Evolutionary conservation across 2,797 vertebrate genomes (phyloP).

Genomic region (Peromyscus attwateri): DNA sequence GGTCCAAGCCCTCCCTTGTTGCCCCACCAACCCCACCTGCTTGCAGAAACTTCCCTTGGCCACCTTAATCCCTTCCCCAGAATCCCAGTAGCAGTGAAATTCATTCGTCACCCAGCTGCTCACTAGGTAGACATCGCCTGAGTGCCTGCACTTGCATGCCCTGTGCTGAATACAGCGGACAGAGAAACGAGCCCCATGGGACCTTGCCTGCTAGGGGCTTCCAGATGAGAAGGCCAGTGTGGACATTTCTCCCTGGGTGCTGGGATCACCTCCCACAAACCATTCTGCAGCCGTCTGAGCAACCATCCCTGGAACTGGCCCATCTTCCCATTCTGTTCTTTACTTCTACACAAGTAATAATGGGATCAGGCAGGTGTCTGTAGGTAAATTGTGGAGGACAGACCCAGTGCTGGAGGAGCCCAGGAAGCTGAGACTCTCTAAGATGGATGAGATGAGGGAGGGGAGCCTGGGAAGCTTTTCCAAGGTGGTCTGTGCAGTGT

Average conservation of each 20-base stretch:
- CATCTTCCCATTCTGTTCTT: neutral
- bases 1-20: neutral
- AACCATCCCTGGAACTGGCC: neutral
- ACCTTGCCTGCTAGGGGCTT: neutral
- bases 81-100: neutral
- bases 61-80: neutral
- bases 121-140: neutral
- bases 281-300: neutral
- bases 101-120: neutral
- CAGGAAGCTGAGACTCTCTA: neutral
- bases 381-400: neutral
- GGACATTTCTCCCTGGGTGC: neutral
- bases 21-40: neutral
- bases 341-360: neutral
- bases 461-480: neutral
- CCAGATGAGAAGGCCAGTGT: neutral
- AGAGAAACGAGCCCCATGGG: neutral
- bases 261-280: neutral
- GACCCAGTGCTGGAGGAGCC: too few species aligned
- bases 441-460: neutral
- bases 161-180: neutral
- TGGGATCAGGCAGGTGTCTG: rapidly evolving
- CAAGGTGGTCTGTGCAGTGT: neutral
- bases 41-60: neutral
- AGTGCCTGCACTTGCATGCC: neutral